A percentile compares a stretch with the other conserved stretches of the same genome.
Evolutionary conservation across 2,888 invertebrate genomes (phyloP).

Genomic region (Hydriomena furcata): DNA sequence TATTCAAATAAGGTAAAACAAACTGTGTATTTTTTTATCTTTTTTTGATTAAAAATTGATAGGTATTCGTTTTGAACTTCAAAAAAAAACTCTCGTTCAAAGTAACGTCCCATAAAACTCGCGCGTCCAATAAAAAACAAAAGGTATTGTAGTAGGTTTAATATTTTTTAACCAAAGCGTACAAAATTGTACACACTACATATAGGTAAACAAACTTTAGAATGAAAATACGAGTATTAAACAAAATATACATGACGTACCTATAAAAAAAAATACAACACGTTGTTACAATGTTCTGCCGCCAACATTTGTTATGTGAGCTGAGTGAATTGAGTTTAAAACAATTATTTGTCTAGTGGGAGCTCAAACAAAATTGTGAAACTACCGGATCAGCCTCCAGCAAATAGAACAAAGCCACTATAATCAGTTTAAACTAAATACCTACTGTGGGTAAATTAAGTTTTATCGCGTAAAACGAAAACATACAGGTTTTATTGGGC

Average conservation of each 20-base stretch:
- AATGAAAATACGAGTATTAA: no score
- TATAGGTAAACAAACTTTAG: no score
- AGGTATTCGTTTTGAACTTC: conserved; percentile 1
- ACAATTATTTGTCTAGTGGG: conserved; percentile 14
- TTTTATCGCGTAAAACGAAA: conserved; percentile 8
- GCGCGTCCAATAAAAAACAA: conserved; percentile 2
- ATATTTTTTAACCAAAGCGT: no score
- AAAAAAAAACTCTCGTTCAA: conserved; percentile 2
- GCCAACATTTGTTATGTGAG: conserved; percentile 6
- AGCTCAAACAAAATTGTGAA: conserved; percentile 18
- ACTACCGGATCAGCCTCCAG: conserved; percentile 11
- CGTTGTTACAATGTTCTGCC: conserved; percentile 6
- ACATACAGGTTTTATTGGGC: background rate
- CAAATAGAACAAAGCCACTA: conserved; percentile 19
- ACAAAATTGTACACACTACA: no score
- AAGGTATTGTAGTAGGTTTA: no score
- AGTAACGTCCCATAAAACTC: background rate
- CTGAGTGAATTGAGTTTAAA: conserved; percentile 14
- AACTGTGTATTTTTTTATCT: background rate
- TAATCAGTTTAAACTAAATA: conserved; percentile 26
- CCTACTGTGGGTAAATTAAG: conserved; percentile 7
- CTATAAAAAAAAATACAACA: conserved; percentile 2
- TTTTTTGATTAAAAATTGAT: conserved; percentile 2
- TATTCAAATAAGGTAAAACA: background rate
- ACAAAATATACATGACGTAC: background rate